Conservation (phyloP, 2,113 vertebrate species). For the Phocoena phocoena region DNA sequence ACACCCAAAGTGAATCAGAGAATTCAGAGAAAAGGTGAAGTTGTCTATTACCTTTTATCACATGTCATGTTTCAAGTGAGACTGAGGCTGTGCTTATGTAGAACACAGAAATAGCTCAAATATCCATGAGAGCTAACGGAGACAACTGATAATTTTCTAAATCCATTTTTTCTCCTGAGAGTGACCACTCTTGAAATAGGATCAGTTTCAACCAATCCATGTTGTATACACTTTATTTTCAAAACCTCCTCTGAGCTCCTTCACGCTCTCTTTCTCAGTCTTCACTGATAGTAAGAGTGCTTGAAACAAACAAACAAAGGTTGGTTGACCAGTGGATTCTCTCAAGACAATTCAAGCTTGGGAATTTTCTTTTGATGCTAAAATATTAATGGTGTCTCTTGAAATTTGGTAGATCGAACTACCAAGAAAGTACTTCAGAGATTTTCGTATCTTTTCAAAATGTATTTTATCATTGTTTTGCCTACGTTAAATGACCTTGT, state of each 20-base stretch:
- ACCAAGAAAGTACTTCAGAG: neutral
- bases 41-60: neutral
- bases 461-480: slow-evolving; percentile 48
- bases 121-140: neutral
- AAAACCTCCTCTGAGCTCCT: neutral
- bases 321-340: neutral
- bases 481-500: slow-evolving; percentile 11
- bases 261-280: neutral
- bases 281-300: neutral
- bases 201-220: neutral
- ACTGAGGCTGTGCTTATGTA: neutral
- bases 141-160: neutral
- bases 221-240: neutral
- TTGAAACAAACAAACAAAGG: neutral
- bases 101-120: neutral
- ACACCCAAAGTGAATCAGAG: neutral
- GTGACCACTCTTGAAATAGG: neutral
- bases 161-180: neutral
- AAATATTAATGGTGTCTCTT: slow-evolving; percentile 8
- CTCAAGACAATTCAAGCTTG: neutral
- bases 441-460: slow-evolving; percentile 38
- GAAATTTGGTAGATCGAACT: neutral
- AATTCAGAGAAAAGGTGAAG: neutral
- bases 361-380: neutral
- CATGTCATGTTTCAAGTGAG: neutral